Base-by-base conservation (phyloP, 2,888 invertebrate genomes). In the Coecobrya sp. region DNA sequence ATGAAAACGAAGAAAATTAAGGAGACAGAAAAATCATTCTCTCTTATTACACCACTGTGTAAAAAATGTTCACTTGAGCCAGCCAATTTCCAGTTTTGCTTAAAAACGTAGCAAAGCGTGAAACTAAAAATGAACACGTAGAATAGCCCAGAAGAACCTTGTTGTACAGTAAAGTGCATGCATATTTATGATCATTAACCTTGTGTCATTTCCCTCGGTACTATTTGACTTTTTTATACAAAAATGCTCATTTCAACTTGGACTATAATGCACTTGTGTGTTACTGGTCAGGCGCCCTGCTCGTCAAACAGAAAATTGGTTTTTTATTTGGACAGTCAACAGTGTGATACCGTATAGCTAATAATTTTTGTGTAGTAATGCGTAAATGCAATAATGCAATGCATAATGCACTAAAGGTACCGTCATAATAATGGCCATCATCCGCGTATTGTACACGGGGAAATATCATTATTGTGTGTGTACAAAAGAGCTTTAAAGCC, bases 161-260 rank as follows among this genome's bases (percentile, higher is more conserved):
- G 13, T 11, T 49, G 49, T 11, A 49, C 19, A 76, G 45, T 22
- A 49, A 19, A 76, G 8, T 25, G 25, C 79, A 42, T 82, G 73
- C 70, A 86, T 86, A 86, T 59, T 59, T 82, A 79, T 55, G 70
- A 76, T 87, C 87, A 87, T 87, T 87, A 87, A 87, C 87, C 87
- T 49, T 19, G 8, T 79, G 87, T 87, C 87, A 87, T 87, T 87
- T 73, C 87, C 59, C 45, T 79, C 30, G 19, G 42, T 42, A 22
- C 30, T 30, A 1, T 86, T 86, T 22, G 49, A 49, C 49, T 27
- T 65, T 82, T 62, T 59, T 42, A 62, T 1, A 1, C 36, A 22
- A 22, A 55, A 55, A 52, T 27, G 22, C 62, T 68, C 85, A 86
- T 36, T 68, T 86, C n/a, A 22, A 68, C 25, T 68, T 86, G 7